Evolutionary conservation across 2,797 vertebrate species (phyloP), one percentile per base, ranked within the genome.

Genomic region (Crocidura indochinensis): DNA sequence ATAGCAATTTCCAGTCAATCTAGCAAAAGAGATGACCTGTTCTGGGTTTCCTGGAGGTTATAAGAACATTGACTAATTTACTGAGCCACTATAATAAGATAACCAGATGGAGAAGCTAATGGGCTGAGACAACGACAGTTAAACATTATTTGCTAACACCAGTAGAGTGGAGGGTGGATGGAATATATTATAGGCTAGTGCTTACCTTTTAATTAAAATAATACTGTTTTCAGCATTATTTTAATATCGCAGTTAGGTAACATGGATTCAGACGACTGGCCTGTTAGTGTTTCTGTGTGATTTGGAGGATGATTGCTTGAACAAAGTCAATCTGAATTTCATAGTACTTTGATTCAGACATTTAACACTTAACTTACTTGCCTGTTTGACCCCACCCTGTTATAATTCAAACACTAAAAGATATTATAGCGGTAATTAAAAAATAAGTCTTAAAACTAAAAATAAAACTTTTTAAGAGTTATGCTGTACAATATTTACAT

Each of bases 151-250:
- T 92, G 88, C 92, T 88, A 84, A 82, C 80, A 91, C 62, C 15
- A 0, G 51, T 79, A 65, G 29, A 76, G 67, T 67, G 47, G 29
- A 79, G 29, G 93, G 29, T 75, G 7, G 24, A 88, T 78, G 7
- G 20, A 88, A 47, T 83, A 4, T 81, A 92, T 89, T 90, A 93
- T 71, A 73, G 62, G 78, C 38, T 46, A 74, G 77, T 90, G 62
- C 77, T 82, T 93, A 91, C 81, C 60, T 95, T 95, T 95, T 95
- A 95, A 92, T 96, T 97, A 95, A 96, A 94, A 96, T 95, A 90
- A 94, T 80, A 92, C 67, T 88, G 67, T 94, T 96, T 96, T 94
- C 85, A 96, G 51, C 92, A 91, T 84, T 94, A 64, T 92, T 95
- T 93, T 91, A 91, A 92, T 87, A 87, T 0, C 81, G 53, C 24